Base-by-base conservation (phyloP, 2,797 vertebrate species). In the Salmo trutta region DNA sequence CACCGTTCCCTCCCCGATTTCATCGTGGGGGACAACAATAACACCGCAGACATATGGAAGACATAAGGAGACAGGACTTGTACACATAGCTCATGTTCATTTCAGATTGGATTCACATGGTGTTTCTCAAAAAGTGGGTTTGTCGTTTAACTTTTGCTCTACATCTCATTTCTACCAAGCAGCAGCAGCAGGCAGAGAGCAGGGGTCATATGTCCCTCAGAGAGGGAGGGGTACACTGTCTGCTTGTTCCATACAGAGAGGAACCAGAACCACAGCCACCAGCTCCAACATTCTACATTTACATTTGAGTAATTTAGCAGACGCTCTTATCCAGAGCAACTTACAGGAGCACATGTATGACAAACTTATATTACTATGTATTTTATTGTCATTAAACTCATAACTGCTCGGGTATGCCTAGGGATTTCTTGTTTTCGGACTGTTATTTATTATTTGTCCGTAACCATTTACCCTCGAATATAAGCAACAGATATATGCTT, bases 41-140 rank as follows among this genome's bases (percentile, higher is more conserved):
- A 91, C 88, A 90, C 83, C 79, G 79, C 79, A 86, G 81, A 76
- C 94, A 94, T 93, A 92, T 94, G 94, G 93, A 94, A 94, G 91
- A 88, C 93, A 93, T 95, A 93, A 94, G 72, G 80, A 79, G 27
- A 77, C 54, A 72, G 81, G 88, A 80, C 89, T 88, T 88, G 88
- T 91, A 91, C 84, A 84, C 86, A 90, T 86, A 89, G 86, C 89
- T 91, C 84, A 82, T 89, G 93, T 87, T 93, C 86, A 80, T 84
- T 86, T 88, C 81, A 88, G 86, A 92, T 89, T 91, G 88, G 88
- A 89, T 87, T 93, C 91, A 89, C 88, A 93, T 91, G 90, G 89
- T 52, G 75, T 75, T 84, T 83, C 82, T 83, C 47, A 31, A 81
- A 90, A 47, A 88, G 83, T 81, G 81, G 82, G 87, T 84, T 87